phyloP scores from a whole-genome alignment of 2,113 vertebrate species.

The Paratilapia polleni region DNA sequence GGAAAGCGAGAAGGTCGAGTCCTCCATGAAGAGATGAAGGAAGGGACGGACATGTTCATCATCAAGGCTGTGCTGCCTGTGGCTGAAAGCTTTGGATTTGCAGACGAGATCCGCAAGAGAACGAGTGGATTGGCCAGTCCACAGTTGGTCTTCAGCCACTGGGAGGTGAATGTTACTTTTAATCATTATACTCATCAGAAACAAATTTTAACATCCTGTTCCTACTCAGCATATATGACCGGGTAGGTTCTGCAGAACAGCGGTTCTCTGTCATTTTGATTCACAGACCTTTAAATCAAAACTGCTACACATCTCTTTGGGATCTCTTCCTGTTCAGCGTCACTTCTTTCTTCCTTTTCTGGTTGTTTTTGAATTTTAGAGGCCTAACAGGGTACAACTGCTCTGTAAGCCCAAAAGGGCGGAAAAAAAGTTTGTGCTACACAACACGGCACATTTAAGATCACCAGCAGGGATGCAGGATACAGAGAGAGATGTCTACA shows the following conservation, averaged over 20 bases:
- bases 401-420: too few relatives aligned
- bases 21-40: constrained; percentile 97
- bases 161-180: constrained; percentile 87
- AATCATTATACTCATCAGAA: background rate
- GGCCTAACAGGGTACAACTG: too few relatives aligned
- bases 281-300: background rate
- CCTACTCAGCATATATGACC: background rate
- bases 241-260: too few relatives aligned
- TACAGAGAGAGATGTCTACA: too few relatives aligned
- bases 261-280: background rate
- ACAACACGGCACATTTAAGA: too few relatives aligned
- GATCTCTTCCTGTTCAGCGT: too few relatives aligned
- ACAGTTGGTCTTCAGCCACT: constrained; percentile 98
- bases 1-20: constrained; percentile 93
- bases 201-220: background rate
- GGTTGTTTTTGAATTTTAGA: too few relatives aligned
- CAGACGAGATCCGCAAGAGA: constrained; percentile 95
- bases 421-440: too few relatives aligned
- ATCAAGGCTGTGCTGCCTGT: constrained; percentile 95
- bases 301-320: background rate
- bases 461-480: too few relatives aligned
- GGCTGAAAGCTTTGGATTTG: constrained; percentile 97
- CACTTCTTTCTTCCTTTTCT: too few relatives aligned
- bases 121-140: constrained; percentile 97
- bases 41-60: constrained; percentile 95